Evolutionary conservation across 1,140 invertebrate species (phyloP).

Genomic region (Drosophila nigromelanica): DNA sequence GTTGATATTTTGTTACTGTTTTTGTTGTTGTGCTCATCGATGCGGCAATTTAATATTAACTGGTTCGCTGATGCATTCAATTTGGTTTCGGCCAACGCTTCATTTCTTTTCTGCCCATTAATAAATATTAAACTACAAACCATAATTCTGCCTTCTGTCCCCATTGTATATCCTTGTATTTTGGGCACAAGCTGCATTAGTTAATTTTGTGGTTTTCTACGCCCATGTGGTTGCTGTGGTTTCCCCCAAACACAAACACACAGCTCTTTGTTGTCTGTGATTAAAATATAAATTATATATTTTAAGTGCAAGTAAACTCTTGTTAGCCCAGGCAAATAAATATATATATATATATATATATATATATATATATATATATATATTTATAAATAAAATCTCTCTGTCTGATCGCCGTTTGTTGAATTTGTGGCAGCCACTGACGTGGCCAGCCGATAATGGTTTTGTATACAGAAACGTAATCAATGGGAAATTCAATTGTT

Average conservation of each 20-base stretch:
- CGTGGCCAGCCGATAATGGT: constrained; percentile 32
- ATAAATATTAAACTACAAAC: constrained; percentile 65
- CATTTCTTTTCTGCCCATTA: constrained; percentile 52
- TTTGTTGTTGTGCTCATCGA: constrained; percentile 56
- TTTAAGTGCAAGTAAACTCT: not conserved
- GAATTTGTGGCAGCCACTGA: constrained; percentile 12
- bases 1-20: constrained; percentile 29
- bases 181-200: constrained; percentile 53
- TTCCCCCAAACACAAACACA: constrained; percentile 17
- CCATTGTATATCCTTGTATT: constrained; percentile 22
- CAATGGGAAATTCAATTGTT: constrained; percentile 68
- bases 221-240: constrained; percentile 49
- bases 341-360: not conserved
- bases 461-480: constrained; percentile 50
- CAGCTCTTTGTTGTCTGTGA: constrained; percentile 8
- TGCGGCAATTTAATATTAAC: constrained; percentile 79
- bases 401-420: constrained; percentile 1
- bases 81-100: constrained; percentile 44
- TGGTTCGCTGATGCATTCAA: constrained; percentile 76
- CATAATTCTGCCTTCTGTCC: constrained; percentile 32
- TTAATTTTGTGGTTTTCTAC: constrained; percentile 47
- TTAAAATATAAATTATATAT: constrained; percentile 25
- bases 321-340: not conserved
- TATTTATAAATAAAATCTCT: not conserved
- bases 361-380: too few relatives aligned